phyloP scores from a whole-genome alignment of 2,797 vertebrate genomes.

The Lepidocolaptes lacrymiger region DNA sequence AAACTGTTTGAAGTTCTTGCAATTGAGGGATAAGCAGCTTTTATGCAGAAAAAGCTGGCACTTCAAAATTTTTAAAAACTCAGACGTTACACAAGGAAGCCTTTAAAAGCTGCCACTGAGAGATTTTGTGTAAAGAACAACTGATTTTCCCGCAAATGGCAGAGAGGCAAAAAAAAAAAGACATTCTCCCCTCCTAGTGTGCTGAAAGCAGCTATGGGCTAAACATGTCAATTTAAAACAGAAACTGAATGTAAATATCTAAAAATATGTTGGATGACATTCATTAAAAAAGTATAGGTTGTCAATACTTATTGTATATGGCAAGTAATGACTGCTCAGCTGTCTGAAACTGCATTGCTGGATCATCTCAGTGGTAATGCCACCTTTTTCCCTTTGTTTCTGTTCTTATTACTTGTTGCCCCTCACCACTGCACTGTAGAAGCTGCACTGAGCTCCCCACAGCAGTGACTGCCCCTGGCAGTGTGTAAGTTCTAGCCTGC shows the following conservation, averaged over 20 bases:
- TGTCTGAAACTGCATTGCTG: neutral
- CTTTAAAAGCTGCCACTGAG: slow-evolving; percentile 18
- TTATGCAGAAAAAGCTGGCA: slow-evolving; percentile 32
- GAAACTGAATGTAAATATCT: neutral
- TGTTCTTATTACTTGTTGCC: neutral
- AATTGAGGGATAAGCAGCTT: slow-evolving; percentile 22
- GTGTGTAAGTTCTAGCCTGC: fast-evolving
- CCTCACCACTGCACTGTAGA: fast-evolving
- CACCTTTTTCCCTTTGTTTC: neutral
- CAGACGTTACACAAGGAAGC: neutral
- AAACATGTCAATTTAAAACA: neutral
- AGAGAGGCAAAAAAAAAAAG: neutral
- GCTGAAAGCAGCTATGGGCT: neutral
- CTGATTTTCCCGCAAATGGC: neutral
- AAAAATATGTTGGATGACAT: neutral
- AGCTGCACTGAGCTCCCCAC: fast-evolving
- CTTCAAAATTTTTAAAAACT: slow-evolving; percentile 19
- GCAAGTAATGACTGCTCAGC: neutral
- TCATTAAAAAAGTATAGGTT: neutral
- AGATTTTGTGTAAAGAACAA: neutral
- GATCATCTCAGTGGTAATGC: neutral
- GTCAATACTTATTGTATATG: neutral
- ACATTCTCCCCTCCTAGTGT: neutral
- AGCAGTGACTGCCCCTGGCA: neutral
- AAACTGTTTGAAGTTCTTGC: slow-evolving; percentile 25